These are phyloP conservation scores for Conomelus anceps DNA, from an alignment of 2,888 invertebrate species.

Conservation along the genomic window DNA sequence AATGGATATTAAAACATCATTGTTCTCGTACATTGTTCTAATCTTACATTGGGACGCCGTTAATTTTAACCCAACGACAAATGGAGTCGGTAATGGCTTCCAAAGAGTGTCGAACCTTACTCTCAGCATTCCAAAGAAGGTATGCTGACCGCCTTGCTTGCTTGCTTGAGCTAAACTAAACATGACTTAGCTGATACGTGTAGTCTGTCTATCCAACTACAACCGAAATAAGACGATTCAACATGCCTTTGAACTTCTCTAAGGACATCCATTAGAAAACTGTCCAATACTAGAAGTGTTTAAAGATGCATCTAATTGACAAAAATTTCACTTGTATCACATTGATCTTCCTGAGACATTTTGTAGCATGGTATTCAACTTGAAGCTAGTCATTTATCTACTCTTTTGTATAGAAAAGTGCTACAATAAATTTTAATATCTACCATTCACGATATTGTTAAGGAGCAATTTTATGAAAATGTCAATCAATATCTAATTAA, in stretches of 20 bases:
- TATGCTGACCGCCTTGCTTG: not conserved
- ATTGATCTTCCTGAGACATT: not conserved
- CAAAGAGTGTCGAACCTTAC: not conserved
- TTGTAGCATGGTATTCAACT: not conserved
- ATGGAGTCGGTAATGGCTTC: not conserved
- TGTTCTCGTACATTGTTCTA: not conserved
- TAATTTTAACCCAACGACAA: not conserved
- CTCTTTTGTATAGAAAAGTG: no score
- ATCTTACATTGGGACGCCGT: not conserved
- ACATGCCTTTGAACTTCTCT: not conserved
- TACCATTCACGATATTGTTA: no score
- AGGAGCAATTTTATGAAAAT: no score
- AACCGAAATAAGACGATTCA: not conserved
- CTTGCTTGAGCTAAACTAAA: not conserved
- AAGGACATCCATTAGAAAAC: not conserved
- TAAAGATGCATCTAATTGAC: not conserved
- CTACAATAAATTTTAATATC: no score
- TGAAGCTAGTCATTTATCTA: not conserved
- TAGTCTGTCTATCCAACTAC: not conserved
- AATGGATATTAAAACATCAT: not conserved
- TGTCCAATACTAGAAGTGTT: not conserved
- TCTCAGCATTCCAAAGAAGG: not conserved
- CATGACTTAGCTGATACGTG: not conserved
- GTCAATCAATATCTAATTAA: no score
- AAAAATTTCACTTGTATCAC: not conserved